These are phyloP conservation scores for Atherinomorus stipes DNA, from an alignment of 2,113 vertebrate species.

Conservation along the genomic window DNA sequence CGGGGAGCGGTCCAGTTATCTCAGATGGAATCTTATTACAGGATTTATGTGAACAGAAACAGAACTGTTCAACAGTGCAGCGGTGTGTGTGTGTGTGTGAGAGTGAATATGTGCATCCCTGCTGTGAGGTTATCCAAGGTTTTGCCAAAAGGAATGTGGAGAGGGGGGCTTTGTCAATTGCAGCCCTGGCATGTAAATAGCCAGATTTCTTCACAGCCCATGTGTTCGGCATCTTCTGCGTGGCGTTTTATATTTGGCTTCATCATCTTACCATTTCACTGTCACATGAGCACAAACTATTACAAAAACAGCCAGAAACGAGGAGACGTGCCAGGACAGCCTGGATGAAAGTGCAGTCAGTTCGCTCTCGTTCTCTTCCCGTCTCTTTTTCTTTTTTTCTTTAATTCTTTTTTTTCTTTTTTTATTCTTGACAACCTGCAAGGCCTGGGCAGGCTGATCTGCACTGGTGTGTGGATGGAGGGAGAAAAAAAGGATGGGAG, in stretches of 20 bases:
- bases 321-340: slow-evolving; percentile 25
- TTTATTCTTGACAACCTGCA: slow-evolving; percentile 36
- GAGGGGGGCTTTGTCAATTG: slow-evolving; percentile 27
- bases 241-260: slow-evolving; percentile 35
- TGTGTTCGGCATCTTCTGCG: slow-evolving; percentile 50
- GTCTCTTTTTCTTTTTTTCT: neutral
- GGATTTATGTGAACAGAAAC: slow-evolving; percentile 69
- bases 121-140: slow-evolving; percentile 46
- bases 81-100: neutral
- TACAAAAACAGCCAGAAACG: slow-evolving; percentile 29
- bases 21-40: slow-evolving; percentile 73
- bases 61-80: slow-evolving; percentile 39
- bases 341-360: slow-evolving; percentile 40
- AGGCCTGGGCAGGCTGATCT: slow-evolving; percentile 51
- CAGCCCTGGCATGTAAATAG: slow-evolving; percentile 34
- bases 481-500: slow-evolving; percentile 25
- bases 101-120: slow-evolving; percentile 15
- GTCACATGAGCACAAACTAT: slow-evolving; percentile 34
- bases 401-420: neutral
- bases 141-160: slow-evolving; percentile 37
- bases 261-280: slow-evolving; percentile 42
- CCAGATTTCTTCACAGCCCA: slow-evolving; percentile 29
- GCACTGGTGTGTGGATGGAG: slow-evolving; percentile 59
- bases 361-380: slow-evolving; percentile 2
- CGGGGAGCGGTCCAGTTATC: slow-evolving; percentile 65